Evolutionary conservation across 2,113 vertebrate genomes (phyloP).

Genomic region (Micromys minutus): DNA sequence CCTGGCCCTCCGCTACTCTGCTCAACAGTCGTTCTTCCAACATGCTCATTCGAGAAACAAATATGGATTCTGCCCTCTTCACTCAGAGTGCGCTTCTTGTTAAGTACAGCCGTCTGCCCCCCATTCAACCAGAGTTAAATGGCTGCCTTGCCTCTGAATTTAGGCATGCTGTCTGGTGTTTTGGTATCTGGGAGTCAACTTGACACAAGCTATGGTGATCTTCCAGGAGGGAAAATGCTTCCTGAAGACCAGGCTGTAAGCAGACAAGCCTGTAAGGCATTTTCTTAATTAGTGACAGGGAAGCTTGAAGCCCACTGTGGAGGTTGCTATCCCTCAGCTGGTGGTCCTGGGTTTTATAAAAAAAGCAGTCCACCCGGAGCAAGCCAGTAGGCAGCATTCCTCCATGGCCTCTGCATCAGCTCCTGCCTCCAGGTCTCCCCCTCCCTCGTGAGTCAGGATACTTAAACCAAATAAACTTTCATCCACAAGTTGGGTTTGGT

Average conservation of each 20-base stretch:
- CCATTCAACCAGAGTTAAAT: not conserved
- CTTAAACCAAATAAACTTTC: not conserved
- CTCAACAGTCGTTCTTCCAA: slow-evolving; percentile 8
- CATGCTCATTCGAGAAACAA: not conserved
- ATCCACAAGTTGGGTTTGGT: not conserved
- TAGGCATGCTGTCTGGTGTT: not conserved
- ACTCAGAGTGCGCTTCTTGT: not conserved
- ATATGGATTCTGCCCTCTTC: not conserved
- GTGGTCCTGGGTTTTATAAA: not conserved
- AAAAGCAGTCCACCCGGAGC: not conserved
- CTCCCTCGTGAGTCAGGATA: not conserved
- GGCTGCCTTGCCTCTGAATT: not conserved
- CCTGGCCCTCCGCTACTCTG: not conserved
- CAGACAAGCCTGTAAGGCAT: not conserved
- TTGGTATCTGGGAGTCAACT: not conserved
- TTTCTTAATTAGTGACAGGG: not conserved
- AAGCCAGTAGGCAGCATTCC: not conserved
- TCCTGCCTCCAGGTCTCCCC: not conserved
- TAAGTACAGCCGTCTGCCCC: not conserved
- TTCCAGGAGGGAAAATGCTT: not conserved
- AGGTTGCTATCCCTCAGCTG: not conserved
- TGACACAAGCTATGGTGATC: not conserved
- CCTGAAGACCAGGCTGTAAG: not conserved
- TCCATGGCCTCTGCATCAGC: not conserved
- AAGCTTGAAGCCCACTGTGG: not conserved